Conservation (phyloP, 2,797 vertebrate genomes). For the Acanthis flammea region DNA sequence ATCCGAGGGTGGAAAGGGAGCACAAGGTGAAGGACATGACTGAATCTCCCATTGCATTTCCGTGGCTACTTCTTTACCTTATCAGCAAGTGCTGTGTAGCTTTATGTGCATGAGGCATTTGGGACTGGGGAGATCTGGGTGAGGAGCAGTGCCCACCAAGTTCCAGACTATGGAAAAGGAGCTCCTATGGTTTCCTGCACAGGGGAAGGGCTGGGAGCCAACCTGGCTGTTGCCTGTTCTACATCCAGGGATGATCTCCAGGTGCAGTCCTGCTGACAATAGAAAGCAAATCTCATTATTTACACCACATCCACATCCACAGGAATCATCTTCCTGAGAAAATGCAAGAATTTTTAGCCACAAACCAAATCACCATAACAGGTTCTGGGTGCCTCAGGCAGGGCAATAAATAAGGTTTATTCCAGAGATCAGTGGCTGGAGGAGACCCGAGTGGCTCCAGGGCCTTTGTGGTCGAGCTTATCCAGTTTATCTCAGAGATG, state of each 20-base stretch:
- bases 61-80: not conserved
- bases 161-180: not conserved
- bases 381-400: conserved; percentile 45
- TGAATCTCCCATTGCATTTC: fast-evolving
- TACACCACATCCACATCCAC: not conserved
- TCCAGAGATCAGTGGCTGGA: conserved; percentile 24
- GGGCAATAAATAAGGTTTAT: conserved; percentile 30
- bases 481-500: conserved; percentile 59
- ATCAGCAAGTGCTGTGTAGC: not conserved
- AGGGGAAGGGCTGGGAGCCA: not conserved
- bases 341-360: conserved; percentile 60
- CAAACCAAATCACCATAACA: conserved; percentile 53
- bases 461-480: conserved; percentile 58
- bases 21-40: not conserved
- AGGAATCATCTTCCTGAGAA: conserved; percentile 51
- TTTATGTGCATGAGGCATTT: not conserved
- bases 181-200: not conserved
- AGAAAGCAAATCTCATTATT: conserved; percentile 7
- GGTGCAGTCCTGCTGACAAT: not conserved
- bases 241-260: not conserved
- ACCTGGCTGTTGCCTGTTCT: not conserved
- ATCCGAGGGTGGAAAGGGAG: not conserved
- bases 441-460: conserved; percentile 39
- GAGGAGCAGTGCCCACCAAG: not conserved
- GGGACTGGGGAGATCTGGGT: not conserved